Evolutionary conservation across 2,113 vertebrate species (phyloP).

Genomic region (Hemiscyllium ocellatum): DNA sequence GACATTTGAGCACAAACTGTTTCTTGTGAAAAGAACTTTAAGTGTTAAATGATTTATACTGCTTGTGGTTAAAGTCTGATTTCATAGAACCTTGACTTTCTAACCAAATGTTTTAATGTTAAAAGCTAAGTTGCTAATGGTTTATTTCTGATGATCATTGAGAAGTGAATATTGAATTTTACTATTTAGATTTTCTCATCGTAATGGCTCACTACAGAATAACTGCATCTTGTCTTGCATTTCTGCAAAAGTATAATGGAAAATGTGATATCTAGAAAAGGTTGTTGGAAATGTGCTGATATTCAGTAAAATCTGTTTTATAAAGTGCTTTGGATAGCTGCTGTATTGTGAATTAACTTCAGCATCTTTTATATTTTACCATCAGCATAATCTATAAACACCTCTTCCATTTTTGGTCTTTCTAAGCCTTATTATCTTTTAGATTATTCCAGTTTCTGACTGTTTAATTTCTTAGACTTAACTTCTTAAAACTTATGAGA

Average conservation of each 20-base stretch:
- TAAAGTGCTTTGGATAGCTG: neutral
- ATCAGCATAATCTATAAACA: neutral
- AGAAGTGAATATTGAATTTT: neutral
- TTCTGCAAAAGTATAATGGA: neutral
- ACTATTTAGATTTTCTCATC: neutral
- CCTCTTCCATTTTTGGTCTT: neutral
- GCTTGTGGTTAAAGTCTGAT: neutral
- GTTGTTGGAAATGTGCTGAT: neutral
- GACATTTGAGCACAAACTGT: slow-evolving; percentile 9
- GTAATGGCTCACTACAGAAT: neutral
- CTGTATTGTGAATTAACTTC: neutral
- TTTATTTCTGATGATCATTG: neutral
- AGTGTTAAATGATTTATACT: neutral
- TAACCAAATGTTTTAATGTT: neutral
- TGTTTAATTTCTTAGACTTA: neutral
- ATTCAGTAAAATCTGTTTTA: neutral
- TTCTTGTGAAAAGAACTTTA: neutral
- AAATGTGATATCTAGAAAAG: neutral
- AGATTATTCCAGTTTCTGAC: neutral
- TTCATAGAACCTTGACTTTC: neutral
- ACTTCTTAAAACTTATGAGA: neutral
- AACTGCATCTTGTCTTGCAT: neutral
- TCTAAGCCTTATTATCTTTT: neutral
- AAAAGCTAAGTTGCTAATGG: neutral
- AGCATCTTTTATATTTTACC: neutral